phyloP scores from a whole-genome alignment of 2,888 invertebrate species.

The Nebria brevicollis region DNA sequence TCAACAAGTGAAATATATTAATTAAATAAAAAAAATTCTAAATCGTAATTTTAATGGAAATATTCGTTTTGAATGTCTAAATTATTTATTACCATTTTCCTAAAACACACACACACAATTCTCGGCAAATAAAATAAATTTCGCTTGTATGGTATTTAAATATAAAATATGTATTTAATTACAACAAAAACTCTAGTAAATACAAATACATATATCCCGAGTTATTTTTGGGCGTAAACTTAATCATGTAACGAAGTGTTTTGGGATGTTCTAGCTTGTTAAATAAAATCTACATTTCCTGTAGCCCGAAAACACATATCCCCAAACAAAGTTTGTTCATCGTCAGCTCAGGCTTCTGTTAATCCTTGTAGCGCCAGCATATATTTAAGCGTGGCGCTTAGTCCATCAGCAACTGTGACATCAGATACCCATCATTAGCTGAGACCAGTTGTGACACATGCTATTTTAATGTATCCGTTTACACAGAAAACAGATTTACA shows the following conservation, averaged over 20 bases:
- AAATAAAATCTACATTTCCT: conserved; percentile 40
- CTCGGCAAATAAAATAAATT: too few species aligned
- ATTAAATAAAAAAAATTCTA: too few species aligned
- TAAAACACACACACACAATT: too few species aligned
- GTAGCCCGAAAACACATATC: conserved; percentile 27
- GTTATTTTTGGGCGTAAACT: conserved; percentile 1
- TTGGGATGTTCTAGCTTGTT: conserved; percentile 36
- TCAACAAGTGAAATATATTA: too few species aligned
- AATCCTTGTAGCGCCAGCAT: conserved; percentile 41
- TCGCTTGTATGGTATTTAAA: too few species aligned
- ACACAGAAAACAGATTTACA: conserved; percentile 48
- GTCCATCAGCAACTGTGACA: conserved; percentile 15
- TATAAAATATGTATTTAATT: not conserved
- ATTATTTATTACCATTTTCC: too few species aligned
- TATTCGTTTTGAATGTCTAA: too few species aligned
- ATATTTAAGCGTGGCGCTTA: conserved; percentile 34
- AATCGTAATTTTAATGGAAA: too few species aligned
- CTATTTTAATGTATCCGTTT: conserved; percentile 48
- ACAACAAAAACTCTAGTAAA: not conserved
- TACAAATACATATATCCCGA: not conserved
- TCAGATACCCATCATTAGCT: conserved; percentile 34
- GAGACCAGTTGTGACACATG: conserved; percentile 42
- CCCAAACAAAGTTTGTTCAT: conserved; percentile 37
- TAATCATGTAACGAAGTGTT: not conserved
- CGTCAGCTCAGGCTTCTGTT: conserved; percentile 18